Evolutionary conservation across 1,140 invertebrate genomes (phyloP).

Genomic region (Bombus haemorrhoidalis): DNA sequence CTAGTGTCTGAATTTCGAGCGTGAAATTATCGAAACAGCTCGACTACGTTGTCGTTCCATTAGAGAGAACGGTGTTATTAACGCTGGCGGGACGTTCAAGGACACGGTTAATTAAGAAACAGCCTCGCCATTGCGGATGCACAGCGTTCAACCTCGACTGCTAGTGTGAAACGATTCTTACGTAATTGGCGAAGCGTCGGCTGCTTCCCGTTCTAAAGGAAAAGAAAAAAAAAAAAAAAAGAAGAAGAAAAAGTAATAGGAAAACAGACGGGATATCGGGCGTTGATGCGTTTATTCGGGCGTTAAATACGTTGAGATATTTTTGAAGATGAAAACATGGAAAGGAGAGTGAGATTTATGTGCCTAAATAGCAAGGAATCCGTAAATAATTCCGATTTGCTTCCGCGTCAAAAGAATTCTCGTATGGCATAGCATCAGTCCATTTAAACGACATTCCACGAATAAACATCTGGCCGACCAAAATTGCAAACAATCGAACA

Average conservation of each 20-base stretch:
- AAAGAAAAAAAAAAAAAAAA: background rate
- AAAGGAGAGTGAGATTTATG: no score
- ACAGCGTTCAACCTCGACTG: slow-evolving; percentile 34
- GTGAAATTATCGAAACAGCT: slow-evolving; percentile 36
- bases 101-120: slow-evolving; percentile 54
- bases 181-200: slow-evolving; percentile 36
- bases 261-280: background rate
- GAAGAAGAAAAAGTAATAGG: background rate
- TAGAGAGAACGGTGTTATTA: slow-evolving; percentile 43
- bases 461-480: background rate
- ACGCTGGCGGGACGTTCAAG: slow-evolving; percentile 28
- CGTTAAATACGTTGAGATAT: no score
- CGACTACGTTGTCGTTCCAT: slow-evolving; percentile 3
- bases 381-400: background rate
- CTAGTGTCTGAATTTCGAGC: background rate
- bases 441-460: background rate
- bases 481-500: background rate
- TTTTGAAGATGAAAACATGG: no score
- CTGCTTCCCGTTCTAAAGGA: background rate
- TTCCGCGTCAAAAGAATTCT: background rate
- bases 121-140: slow-evolving; percentile 35
- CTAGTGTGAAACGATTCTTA: slow-evolving; percentile 42
- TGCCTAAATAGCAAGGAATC: background rate
- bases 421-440: background rate
- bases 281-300: background rate